A percentile compares a stretch with the other conserved stretches of the same genome.
Conservation (phyloP, 2,113 vertebrate genomes). For the Micronycteris hirsuta region DNA sequence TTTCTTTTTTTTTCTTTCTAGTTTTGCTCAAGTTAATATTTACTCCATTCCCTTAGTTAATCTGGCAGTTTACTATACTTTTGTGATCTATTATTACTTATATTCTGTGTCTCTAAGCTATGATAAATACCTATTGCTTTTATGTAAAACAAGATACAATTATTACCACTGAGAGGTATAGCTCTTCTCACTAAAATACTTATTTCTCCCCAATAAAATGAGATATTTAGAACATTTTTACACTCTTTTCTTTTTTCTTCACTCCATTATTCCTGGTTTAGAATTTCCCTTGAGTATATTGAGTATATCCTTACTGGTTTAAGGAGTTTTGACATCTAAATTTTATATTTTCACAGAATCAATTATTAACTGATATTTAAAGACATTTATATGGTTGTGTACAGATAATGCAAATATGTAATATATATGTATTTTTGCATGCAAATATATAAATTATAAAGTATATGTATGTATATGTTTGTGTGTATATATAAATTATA, state of each 20-base stretch:
- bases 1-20: not conserved
- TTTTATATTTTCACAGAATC: not conserved
- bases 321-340: not conserved
- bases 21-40: not conserved
- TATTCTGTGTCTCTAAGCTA: not conserved
- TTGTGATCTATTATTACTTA: not conserved
- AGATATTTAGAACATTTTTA: not conserved
- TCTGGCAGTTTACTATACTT: not conserved
- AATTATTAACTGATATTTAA: not conserved
- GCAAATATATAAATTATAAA: not conserved
- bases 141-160: not conserved
- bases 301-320: not conserved
- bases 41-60: not conserved
- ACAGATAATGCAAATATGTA: not conserved
- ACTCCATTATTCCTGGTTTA: not conserved
- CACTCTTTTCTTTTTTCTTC: not conserved
- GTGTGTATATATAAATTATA: not conserved
- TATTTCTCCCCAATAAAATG: not conserved
- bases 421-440: not conserved
- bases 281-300: not conserved
- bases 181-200: not conserved
- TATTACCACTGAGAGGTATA: not conserved
- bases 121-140: not conserved
- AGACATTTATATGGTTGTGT: not conserved
- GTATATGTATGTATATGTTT: not conserved